Base-by-base conservation (phyloP, 2,888 invertebrate genomes). In the Neocrepidodera transversa region DNA sequence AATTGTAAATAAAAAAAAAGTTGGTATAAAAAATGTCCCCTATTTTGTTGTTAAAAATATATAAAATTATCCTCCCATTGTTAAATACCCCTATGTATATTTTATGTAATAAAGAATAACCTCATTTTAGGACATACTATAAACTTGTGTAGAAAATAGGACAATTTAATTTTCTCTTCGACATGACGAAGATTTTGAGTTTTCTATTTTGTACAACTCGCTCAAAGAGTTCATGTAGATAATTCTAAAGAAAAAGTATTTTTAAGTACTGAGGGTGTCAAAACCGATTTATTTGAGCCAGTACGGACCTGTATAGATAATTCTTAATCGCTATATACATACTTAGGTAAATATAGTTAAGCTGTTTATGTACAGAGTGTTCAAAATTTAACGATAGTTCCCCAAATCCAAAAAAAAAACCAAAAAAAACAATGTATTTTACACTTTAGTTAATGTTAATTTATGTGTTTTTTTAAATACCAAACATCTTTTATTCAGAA, bases 241-340 rank as follows among this genome's bases (percentile, higher is more conserved):
- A 64, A 67, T 68, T 69, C 66, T 68, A 69, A 69, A 68, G 63
- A 68, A 68, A 65, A 62, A 60, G 58, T 65, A 64, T 60, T 60
- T n/a, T 23, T 67, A 65, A 64, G 62, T 60, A 60, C 53, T 55
- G 57, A 40, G 58, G 51, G 63, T 67, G 68, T 64, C 66, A 60
- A 61, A 58, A 58, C 48, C 17, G 36, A 51, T 51, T 28, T 55
- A 45, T 59, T 65, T 40, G 49, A 54, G 50, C 47, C 36, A 49
- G 48, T 40, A 32, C 13, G 26, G 51, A 52, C 13, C 40, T 63
- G 63, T 60, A 63, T 43, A 63, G 50, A 63, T 40, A 40, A 40
- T 40, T 18, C 8, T 7, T 17, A 16, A 16, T n/a, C n/a, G n/a
- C n/a, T n/a, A n/a, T n/a, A n/a, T n/a, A n/a, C n/a, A n/a, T n/a